Conservation (phyloP, 2,113 vertebrate species). For the Xiphophorus maculatus region DNA sequence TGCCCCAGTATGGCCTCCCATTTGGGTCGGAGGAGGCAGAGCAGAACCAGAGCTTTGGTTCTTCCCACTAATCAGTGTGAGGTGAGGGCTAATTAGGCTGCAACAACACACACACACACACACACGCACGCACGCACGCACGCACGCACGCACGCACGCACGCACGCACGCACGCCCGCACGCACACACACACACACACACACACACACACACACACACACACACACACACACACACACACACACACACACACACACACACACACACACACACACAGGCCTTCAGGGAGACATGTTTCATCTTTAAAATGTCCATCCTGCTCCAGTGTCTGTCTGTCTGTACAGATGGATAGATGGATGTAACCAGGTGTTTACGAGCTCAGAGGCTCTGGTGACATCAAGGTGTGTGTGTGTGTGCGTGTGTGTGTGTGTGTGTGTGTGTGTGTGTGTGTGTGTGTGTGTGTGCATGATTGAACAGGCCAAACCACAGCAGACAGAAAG, state of each 20-base stretch:
- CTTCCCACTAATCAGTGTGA: conserved; percentile 13
- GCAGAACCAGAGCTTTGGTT: not conserved
- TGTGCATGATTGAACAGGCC: not conserved
- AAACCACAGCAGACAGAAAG: conserved; percentile 34
- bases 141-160: no score
- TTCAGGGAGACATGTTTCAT: no score
- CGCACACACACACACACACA: not conserved
- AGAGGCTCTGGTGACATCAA: conserved; percentile 50
- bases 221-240: conserved; percentile 4
- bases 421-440: conserved; percentile 28
- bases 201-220: not conserved
- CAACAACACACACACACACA: conserved; percentile 1
- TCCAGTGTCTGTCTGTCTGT: not conserved
- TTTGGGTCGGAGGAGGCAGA: not conserved
- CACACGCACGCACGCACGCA: not conserved
- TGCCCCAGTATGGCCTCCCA: not conserved
- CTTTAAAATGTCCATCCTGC: no score
- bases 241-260: not conserved
- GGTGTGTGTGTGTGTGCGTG: conserved; percentile 24
- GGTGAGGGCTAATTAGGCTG: conserved; percentile 16
- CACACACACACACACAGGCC: not conserved
- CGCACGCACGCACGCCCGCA: no score
- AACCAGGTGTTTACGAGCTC: conserved; percentile 52
- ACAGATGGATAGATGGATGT: conserved; percentile 38
- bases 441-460: conserved; percentile 7